Conservation (phyloP, 92 coral and sea anemone species). For the Pocillopora meandrina region DNA sequence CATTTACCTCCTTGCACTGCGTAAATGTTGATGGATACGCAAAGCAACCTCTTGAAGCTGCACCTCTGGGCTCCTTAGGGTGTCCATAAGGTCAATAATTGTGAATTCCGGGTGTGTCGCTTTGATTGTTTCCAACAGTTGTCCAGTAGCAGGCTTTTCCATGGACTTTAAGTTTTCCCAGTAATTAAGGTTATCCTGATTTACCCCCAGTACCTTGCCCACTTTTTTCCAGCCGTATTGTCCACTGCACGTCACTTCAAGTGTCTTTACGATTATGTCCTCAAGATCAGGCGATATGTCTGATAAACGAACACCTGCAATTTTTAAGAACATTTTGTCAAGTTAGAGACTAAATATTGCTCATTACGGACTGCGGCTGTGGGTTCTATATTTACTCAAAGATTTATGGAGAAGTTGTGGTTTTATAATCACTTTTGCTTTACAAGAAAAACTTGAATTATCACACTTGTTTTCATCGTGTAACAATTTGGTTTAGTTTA, state of each 20-base stretch:
- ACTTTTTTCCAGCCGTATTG: slow-evolving; percentile 32
- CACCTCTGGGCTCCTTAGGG: neutral
- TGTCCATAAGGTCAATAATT: slow-evolving; percentile 4
- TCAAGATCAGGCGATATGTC: slow-evolving; percentile 5
- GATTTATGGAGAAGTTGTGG: too few species aligned
- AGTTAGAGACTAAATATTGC: neutral
- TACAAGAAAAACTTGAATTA: too few species aligned
- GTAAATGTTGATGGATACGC: neutral
- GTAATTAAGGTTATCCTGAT: neutral
- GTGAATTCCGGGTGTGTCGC: neutral
- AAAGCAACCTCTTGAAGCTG: neutral
- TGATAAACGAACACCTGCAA: slow-evolving; percentile 6
- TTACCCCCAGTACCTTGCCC: neutral
- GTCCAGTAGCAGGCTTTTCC: slow-evolving; percentile 9
- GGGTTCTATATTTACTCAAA: too few species aligned
- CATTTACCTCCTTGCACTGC: neutral
- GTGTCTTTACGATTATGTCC: neutral
- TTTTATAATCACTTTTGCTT: too few species aligned
- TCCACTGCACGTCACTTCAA: neutral
- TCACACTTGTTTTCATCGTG: too few species aligned
- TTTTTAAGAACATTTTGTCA: neutral
- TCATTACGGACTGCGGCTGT: too few species aligned
- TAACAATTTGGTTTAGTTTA: too few species aligned
- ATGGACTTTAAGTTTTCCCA: neutral
- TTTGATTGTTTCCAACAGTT: neutral